A percentile compares a stretch with the other conserved stretches of the same genome.
Conservation (phyloP, 2,113 vertebrate genomes). For the Megaleporinus macrocephalus region DNA sequence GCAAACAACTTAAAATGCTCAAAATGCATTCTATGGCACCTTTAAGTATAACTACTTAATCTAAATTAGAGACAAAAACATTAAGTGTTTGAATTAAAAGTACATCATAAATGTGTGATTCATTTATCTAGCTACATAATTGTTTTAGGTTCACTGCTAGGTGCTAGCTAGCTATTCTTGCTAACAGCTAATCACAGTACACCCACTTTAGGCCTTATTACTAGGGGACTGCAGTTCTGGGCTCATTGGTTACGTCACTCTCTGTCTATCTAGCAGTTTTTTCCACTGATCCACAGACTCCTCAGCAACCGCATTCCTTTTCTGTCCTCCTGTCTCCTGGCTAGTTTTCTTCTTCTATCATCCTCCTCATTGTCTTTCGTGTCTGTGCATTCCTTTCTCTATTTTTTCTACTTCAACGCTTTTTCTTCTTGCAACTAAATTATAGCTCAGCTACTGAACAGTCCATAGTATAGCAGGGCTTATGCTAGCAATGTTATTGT, state of each 20-base stretch:
- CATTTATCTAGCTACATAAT: not conserved
- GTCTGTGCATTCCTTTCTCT: slow-evolving; percentile 6
- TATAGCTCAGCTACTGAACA: not conserved
- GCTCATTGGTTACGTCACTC: not conserved
- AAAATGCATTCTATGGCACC: no score
- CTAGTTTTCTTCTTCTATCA: not conserved
- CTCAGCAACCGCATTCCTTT: not conserved
- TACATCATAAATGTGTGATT: no score
- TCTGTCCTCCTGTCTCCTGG: not conserved
- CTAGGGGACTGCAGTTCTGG: not conserved
- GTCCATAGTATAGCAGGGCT: not conserved
- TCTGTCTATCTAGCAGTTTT: not conserved
- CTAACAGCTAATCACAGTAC: no score
- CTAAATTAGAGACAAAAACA: no score
- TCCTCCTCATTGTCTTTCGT: not conserved
- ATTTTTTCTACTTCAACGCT: not conserved
- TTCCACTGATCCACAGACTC: not conserved
- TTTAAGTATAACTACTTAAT: no score
- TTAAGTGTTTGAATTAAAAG: no score
- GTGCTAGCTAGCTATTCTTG: no score
- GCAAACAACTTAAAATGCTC: no score
- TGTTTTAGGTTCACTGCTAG: no score
- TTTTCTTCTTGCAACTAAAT: not conserved
- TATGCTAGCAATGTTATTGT: not conserved
- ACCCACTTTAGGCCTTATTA: not conserved